Evolutionary conservation across 2,113 vertebrate species (phyloP), one percentile per base, ranked within the genome.

Genomic region (Chlorodrepanis virens): DNA sequence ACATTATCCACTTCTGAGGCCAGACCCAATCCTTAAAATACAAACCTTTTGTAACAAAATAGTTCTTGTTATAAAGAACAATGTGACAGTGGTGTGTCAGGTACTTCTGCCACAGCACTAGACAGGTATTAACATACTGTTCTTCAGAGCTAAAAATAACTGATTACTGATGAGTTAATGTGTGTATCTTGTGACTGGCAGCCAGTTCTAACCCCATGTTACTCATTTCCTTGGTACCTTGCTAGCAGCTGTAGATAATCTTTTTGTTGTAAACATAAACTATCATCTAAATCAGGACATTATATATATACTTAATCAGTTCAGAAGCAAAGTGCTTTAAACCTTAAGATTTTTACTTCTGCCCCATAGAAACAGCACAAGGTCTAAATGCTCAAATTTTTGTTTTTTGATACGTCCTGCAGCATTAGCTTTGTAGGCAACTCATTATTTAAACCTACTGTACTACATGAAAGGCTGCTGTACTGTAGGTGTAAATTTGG

Each of bases 301-400:
- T 83, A 68, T 83, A 93, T 77, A 95, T 83, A 94, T 95, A 96
- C 92, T 82, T 89, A 94, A 92, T 96, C 84, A 97, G 92, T 97
- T 93, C 95, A 95, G 91, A 97, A 97, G 95, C 96, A 97, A 98
- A 98, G 97, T 98, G 96, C 97, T 96, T 98, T 97, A 89, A 97
- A 97, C 95, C 71, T 96, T 96, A 94, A 3, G 27, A 76, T 87
- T 93, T 97, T 97, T 80, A 96, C 91, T 97, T 90, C 86, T 86
- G 95, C 85, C 86, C 80, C 92, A n/a, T 87, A 95, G 93, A 97
- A 97, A 91, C 72, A 27, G 92, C 71, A 90, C 59, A 87, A 95
- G 94, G 96, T 96, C 87, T 94, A 96, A 97, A 74, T 91, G 85
- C 83, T 92, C 95, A 83, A 29, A 91, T 92, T 83, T 91, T 91